Base-by-base conservation (phyloP, 2,888 invertebrate genomes). In the Eueremaeus valkanovi region DNA sequence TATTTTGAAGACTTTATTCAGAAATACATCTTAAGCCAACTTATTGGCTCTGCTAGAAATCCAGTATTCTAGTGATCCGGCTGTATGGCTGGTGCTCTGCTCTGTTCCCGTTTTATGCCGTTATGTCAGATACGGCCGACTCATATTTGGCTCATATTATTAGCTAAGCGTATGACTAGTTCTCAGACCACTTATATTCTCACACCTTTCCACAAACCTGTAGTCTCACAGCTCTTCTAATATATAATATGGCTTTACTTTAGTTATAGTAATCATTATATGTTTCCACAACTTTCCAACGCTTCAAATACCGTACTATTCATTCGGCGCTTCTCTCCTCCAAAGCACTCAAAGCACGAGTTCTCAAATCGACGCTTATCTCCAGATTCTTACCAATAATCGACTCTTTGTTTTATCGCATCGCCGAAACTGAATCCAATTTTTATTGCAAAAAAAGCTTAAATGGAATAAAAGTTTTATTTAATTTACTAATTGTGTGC, bases 91-190 rank as follows among this genome's bases (percentile, higher is more conserved):
- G 27, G 6, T 27, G 24, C 58, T 58, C 29, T 66, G 2, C 66
- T 66, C 66, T 66, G 66, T 66, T 66, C 66, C 33, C 66, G 66
- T 66, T 66, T 58, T 66, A 33, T 66, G 66, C 66, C 66, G 66
- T 66, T 66, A 66, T 66, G n/a, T 33, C 29, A 31, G 27, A 27
- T n/a, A 55, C 21, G 55, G 21, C 58, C n/a, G n/a, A n/a, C n/a
- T n/a, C n/a, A n/a, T n/a, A n/a, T 21, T 63, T 33, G 33, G 63
- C 33, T 63, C 33, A 63, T 63, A 31, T 29, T 36, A n/a, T 18
- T 66, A 8, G 18, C 61, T 61, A 8, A 61, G 31, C 9, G 24
- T 66, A 66, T 36, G 66, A 33, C 36, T n/a, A 18, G 66, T 66
- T 33, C 36, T 31, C 31, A 33, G n/a, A 36, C n/a, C 18, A 5